Percentiles rank a stretch among this genome's conserved stretches.
These are phyloP conservation scores for Sphaerophoria taeniata DNA, from an alignment of 2,888 invertebrate species.

Conservation along the genomic window DNA sequence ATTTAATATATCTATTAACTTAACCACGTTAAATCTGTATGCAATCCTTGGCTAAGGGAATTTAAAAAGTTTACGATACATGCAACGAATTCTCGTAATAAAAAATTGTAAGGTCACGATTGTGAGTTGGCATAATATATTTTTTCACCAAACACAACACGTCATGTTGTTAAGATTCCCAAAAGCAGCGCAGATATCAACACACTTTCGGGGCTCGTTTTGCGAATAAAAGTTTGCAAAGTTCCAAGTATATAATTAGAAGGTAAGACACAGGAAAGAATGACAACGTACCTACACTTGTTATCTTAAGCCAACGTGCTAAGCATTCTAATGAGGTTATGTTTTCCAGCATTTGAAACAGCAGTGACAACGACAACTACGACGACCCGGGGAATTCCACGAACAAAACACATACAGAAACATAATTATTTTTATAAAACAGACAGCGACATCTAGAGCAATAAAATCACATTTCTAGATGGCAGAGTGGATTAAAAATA, in stretches of 20 bases:
- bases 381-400: slow-evolving; percentile 30
- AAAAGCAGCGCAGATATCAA: slow-evolving; percentile 16
- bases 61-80: too few relatives aligned
- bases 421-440: slow-evolving; percentile 58
- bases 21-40: slow-evolving; percentile 1
- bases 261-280: slow-evolving; percentile 55
- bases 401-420: slow-evolving; percentile 34
- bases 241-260: slow-evolving; percentile 65
- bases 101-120: slow-evolving; percentile 28
- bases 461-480: slow-evolving; percentile 64
- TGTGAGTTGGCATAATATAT: background rate
- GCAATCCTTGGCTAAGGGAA: too few relatives aligned
- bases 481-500: slow-evolving; percentile 66
- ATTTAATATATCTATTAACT: slow-evolving; percentile 55
- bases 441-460: slow-evolving; percentile 53
- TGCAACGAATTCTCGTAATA: too few relatives aligned
- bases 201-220: slow-evolving; percentile 19
- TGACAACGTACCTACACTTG: slow-evolving; percentile 36
- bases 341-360: slow-evolving; percentile 19
- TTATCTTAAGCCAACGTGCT: slow-evolving; percentile 53
- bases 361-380: background rate
- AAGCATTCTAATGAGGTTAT: slow-evolving; percentile 67
- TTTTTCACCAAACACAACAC: slow-evolving; percentile 12
- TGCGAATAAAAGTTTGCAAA: slow-evolving; percentile 35
- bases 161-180: slow-evolving; percentile 41